Conservation (phyloP, 2,888 invertebrate genomes). For the Nomada fucata region DNA sequence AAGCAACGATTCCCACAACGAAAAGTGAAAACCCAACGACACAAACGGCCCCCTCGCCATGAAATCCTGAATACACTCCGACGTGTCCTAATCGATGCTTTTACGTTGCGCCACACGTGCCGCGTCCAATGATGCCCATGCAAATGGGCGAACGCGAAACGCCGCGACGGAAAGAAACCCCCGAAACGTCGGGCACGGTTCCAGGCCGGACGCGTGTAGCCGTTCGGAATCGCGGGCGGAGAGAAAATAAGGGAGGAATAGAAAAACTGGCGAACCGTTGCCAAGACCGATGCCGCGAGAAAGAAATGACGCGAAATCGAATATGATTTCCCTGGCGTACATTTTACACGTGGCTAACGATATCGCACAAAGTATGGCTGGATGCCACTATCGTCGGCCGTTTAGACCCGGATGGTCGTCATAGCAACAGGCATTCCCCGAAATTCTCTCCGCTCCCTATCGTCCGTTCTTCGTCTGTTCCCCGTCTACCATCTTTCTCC, state of each 20-base stretch:
- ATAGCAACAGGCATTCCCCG: conserved; percentile 83
- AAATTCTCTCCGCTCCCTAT: conserved; percentile 74
- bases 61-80: neutral
- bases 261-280: conserved; percentile 15
- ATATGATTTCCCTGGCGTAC: conserved; percentile 58
- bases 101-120: conserved; percentile 25
- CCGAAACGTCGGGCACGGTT: conserved; percentile 23
- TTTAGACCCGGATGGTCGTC: conserved; percentile 83
- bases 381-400: conserved; percentile 73
- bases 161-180: conserved; percentile 18
- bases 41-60: too few relatives aligned
- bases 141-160: conserved; percentile 26
- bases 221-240: conserved; percentile 10
- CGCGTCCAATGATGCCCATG: conserved; percentile 19
- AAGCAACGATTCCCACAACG: neutral
- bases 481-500: neutral
- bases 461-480: conserved; percentile 44
- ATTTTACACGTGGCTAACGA: conserved; percentile 70
- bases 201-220: neutral
- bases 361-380: conserved; percentile 72
- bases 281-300: conserved; percentile 28
- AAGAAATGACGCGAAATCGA: conserved; percentile 43
- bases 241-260: conserved; percentile 1
- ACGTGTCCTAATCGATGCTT: conserved; percentile 10
- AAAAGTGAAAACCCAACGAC: too few relatives aligned